Percentiles rank a stretch among this genome's conserved stretches.
Evolutionary conservation across 2,113 vertebrate species (phyloP).

Genomic region (Hydrochoerus hydrochaeris): DNA sequence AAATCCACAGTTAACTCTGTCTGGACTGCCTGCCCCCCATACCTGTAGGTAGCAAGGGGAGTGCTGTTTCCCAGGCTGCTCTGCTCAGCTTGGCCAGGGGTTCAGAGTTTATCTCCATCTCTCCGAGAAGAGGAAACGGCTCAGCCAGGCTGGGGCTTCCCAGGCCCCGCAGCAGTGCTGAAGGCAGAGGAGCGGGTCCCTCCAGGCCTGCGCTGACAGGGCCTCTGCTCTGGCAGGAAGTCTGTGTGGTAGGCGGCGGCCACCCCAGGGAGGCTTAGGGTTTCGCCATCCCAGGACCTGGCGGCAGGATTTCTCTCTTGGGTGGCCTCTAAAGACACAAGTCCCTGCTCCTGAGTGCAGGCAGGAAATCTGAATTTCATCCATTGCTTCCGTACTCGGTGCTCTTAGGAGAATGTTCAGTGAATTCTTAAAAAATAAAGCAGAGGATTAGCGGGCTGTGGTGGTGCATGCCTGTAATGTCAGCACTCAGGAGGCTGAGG

Average conservation of each 20-base stretch:
- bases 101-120: not conserved
- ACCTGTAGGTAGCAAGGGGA: rapidly evolving
- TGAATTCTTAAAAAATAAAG: not conserved
- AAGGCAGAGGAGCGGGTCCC: rapidly evolving
- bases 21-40: not conserved
- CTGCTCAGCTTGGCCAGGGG: rapidly evolving
- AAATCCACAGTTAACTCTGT: not conserved
- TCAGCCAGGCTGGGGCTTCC: not conserved
- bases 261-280: not conserved
- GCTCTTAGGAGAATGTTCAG: not conserved
- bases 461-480: not conserved
- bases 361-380: not conserved
- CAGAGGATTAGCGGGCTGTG: not conserved
- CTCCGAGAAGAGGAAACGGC: not conserved
- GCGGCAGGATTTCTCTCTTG: not conserved
- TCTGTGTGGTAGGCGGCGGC: rapidly evolving
- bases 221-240: not conserved
- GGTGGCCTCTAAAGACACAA: not conserved
- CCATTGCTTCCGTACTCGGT: not conserved
- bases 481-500: not conserved
- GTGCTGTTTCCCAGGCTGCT: not conserved
- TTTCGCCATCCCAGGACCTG: rapidly evolving
- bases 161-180: not conserved
- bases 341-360: rapidly evolving
- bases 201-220: not conserved